Evolutionary conservation across 1,140 invertebrate species (phyloP), one percentile per base, ranked within the genome.

Genomic region (Macrobrachium rosenbergii): DNA sequence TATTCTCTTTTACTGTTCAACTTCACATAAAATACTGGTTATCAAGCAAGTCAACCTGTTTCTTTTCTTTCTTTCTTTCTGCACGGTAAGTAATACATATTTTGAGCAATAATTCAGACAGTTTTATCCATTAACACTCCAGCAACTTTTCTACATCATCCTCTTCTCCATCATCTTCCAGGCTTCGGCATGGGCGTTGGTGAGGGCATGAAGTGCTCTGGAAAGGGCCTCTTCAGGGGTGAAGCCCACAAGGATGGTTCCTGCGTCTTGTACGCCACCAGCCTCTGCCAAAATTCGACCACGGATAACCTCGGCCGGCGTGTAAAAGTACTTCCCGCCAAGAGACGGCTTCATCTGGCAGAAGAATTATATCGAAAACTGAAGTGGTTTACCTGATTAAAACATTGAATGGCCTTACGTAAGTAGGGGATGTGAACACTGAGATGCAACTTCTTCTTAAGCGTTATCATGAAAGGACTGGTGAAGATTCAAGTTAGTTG

Each of bases 261-360:
- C 83, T 17, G 72, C 64, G 5, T 58, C 43, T 5, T n/a, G 60
- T 12, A 86, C 83, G 63, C 83, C 83, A 43, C 45, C 83, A 5
- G 60, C 64, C 76, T 80, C 83, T 60, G 62, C 6, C 43, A 86
- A 77, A n/a, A 86, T 23, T 19, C 83, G 62, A 11, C 19, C 28
- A 3, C 67, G 43, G 63, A 86, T 78, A 28, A 69, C 62, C 5
- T 86, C 83, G 12, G 83, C 43, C 8, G 83, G 43, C 10, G 83
- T 86, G 83, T 72, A 79, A 10, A 86, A 21, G 52, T 80, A 86
- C 83, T 59, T 59, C 11, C 83, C 83, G 1, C 83, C 83, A 16
- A 86, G 45, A 21, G 59, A 79, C 16, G 37, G 5, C 63, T 43
- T 78, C 83, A 86, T 69, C 83, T 86, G 83, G 37, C 43, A 19